Evolutionary conservation across 2,888 invertebrate species (phyloP).

Genomic region (Leptothorax acervorum): DNA sequence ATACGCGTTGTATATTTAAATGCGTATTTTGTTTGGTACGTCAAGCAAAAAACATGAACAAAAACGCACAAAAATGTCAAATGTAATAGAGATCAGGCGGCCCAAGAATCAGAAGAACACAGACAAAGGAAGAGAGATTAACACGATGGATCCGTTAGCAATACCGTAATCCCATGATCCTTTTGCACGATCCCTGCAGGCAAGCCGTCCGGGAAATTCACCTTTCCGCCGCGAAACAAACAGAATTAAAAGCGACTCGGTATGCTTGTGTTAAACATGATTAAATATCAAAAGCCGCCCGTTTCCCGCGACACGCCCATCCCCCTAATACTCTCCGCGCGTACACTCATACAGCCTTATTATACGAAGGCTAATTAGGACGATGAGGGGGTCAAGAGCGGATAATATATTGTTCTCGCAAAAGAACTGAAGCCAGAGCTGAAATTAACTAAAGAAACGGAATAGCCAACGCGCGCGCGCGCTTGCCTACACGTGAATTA

Average conservation of each 20-base stretch:
- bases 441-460: constrained; percentile 42
- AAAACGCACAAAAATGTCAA: neutral
- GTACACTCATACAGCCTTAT: constrained; percentile 53
- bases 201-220: constrained; percentile 66
- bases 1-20: neutral
- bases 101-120: neutral
- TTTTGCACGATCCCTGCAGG: constrained; percentile 67
- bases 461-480: constrained; percentile 1
- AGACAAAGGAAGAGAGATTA: constrained; percentile 27
- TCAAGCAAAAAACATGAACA: neutral
- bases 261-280: constrained; percentile 80
- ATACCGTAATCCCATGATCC: constrained; percentile 70
- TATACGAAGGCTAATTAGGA: constrained; percentile 68
- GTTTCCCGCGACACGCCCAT: constrained; percentile 52
- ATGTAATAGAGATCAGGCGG: neutral
- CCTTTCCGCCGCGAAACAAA: constrained; percentile 80
- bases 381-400: constrained; percentile 50
- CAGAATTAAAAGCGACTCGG: constrained; percentile 81
- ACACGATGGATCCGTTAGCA: constrained; percentile 51
- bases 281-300: constrained; percentile 83
- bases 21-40: neutral
- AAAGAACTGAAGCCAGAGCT: constrained; percentile 7
- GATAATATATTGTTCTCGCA: constrained; percentile 58
- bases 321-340: constrained; percentile 58
- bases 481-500: constrained; percentile 8